Conservation (phyloP, 2,888 invertebrate species). For the Acleris cristana region DNA sequence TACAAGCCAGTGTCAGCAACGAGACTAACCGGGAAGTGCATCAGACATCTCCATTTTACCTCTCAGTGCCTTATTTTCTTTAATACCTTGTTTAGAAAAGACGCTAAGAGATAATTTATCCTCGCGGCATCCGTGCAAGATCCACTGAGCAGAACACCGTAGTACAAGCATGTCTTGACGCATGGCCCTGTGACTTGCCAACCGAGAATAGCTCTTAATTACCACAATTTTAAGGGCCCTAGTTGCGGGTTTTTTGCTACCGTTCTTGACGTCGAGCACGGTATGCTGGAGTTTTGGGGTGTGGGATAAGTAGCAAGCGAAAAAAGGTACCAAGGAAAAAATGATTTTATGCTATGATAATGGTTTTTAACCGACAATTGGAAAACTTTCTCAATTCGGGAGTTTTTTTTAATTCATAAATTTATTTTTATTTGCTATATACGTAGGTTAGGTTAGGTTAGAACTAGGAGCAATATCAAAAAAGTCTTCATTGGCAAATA, state of each 20-base stretch:
- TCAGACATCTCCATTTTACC: no score
- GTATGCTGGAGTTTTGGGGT: constrained; percentile 58
- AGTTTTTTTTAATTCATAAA: no score
- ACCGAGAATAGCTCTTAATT: constrained; percentile 77
- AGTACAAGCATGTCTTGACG: constrained; percentile 49
- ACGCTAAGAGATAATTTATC: constrained; percentile 42
- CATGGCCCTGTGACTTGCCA: constrained; percentile 70
- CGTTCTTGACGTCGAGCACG: constrained; percentile 59
- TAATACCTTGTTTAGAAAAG: no score
- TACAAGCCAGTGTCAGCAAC: no score
- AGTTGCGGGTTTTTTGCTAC: constrained; percentile 63
- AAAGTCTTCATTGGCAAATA: no score
- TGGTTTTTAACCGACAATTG: no score
- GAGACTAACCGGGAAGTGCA: no score
- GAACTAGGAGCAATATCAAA: neutral
- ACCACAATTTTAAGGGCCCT: constrained; percentile 71
- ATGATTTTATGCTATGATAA: no score
- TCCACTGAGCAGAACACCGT: constrained; percentile 9
- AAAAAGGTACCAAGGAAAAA: neutral
- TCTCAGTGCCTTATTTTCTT: no score
- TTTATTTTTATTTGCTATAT: no score
- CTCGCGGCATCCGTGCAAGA: constrained; percentile 62
- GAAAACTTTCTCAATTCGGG: no score
- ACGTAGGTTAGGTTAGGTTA: no score
- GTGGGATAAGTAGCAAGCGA: constrained; percentile 46